A percentile compares a stretch with the other conserved stretches of the same genome.
phyloP scores from a whole-genome alignment of 2,113 vertebrate species.

The Gadus chalcogrammus region DNA sequence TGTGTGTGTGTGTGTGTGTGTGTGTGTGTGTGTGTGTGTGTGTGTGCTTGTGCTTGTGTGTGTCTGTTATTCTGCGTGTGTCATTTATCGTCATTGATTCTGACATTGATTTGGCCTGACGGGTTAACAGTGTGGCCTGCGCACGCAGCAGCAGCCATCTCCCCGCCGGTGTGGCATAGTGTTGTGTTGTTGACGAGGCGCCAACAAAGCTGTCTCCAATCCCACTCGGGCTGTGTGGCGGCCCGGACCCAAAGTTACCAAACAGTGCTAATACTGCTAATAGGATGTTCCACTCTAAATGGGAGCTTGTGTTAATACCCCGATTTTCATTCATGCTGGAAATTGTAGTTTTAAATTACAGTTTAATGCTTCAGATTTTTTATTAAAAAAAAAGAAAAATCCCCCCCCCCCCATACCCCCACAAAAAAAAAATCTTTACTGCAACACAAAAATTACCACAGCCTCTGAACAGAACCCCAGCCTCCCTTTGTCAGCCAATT shows the following conservation, averaged over 20 bases:
- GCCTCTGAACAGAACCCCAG: constrained; percentile 87
- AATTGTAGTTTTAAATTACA: constrained; percentile 85
- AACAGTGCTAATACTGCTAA: constrained; percentile 81
- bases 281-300: constrained; percentile 86
- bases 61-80: background rate
- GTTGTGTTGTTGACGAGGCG: constrained; percentile 63
- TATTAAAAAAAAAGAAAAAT: constrained; percentile 80
- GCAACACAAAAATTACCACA: constrained; percentile 88
- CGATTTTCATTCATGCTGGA: constrained; percentile 83
- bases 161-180: constrained; percentile 55
- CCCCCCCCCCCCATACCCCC: constrained; percentile 6
- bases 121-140: constrained; percentile 15
- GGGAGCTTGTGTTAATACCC: constrained; percentile 81
- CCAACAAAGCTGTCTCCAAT: constrained; percentile 82
- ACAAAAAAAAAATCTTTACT: constrained; percentile 79
- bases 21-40: background rate
- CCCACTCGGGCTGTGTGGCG: constrained; percentile 78
- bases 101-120: constrained; percentile 1
- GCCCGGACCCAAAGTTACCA: constrained; percentile 80
- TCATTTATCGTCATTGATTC: constrained; percentile 6
- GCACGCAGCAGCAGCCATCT: constrained; percentile 40
- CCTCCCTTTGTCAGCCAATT: constrained; percentile 99
- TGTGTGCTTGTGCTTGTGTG: background rate
- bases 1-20: no score
- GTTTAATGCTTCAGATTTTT: constrained; percentile 98